Evolutionary conservation across 2,888 invertebrate species (phyloP).

Genomic region (Chymomyza caudatula): DNA sequence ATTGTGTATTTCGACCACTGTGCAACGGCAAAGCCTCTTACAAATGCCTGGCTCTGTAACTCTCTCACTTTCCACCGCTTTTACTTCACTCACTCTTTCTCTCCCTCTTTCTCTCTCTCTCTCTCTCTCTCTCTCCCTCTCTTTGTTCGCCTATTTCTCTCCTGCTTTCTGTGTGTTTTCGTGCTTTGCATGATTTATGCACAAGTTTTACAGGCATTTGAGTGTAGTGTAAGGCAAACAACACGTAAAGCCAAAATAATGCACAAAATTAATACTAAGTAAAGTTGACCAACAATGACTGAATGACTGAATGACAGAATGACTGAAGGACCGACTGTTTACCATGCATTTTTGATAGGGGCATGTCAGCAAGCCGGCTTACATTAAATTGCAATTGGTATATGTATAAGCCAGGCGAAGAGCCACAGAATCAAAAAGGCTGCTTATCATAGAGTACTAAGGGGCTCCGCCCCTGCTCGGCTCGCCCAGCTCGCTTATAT

Average conservation of each 20-base stretch:
- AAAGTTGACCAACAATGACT: constrained; percentile 25
- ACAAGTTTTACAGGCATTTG: constrained; percentile 19
- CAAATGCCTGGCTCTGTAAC: too few relatives aligned
- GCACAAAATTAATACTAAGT: constrained; percentile 41
- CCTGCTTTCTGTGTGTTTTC: background rate
- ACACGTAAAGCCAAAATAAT: constrained; percentile 37
- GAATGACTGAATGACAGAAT: constrained; percentile 5
- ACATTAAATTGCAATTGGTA: constrained; percentile 1
- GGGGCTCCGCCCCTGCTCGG: too few relatives aligned
- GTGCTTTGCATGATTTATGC: constrained; percentile 47
- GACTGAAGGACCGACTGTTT: background rate
- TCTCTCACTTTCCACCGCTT: too few relatives aligned
- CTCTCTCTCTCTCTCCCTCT: too few relatives aligned
- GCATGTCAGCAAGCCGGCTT: constrained; percentile 29
- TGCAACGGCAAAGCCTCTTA: too few relatives aligned
- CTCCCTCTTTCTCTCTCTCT: too few relatives aligned
- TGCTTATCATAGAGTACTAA: too few relatives aligned
- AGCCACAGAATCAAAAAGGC: too few relatives aligned
- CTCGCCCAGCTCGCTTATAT: too few relatives aligned
- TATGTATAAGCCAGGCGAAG: background rate
- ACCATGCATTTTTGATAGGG: constrained; percentile 38
- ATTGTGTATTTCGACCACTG: too few relatives aligned
- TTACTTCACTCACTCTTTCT: too few relatives aligned
- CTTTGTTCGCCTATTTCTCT: too few relatives aligned
- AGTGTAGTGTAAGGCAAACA: constrained; percentile 29